Conservation (phyloP, 2,797 vertebrate genomes). For the Gobionotothen gibberifrons region DNA sequence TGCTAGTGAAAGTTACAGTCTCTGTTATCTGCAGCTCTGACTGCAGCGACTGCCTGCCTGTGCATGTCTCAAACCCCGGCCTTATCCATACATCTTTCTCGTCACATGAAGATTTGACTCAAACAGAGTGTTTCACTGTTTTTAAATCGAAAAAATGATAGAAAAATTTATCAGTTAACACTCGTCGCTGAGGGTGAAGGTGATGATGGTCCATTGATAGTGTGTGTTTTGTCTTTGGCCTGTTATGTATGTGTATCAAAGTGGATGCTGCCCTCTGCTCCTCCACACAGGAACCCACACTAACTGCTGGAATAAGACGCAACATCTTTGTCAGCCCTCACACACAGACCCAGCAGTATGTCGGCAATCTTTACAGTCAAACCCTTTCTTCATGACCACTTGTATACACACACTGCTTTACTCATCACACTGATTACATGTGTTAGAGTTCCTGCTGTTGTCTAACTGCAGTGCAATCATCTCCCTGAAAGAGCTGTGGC, state of each 20-base stretch:
- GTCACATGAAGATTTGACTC: constrained; percentile 2
- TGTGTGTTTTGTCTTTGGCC: neutral
- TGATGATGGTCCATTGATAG: neutral
- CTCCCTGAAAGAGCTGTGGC: constrained; percentile 29
- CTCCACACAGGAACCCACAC: neutral
- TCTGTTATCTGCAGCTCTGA: constrained; percentile 51
- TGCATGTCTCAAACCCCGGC: constrained; percentile 34
- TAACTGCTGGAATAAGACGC: constrained; percentile 16
- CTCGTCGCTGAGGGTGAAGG: neutral
- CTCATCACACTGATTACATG: constrained; percentile 15
- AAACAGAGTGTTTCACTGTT: neutral
- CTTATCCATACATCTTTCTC: constrained; percentile 49
- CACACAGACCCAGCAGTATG: neutral
- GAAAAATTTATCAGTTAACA: constrained; percentile 3
- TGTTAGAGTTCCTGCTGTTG: constrained; percentile 35
- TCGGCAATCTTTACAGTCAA: neutral
- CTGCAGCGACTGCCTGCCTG: constrained; percentile 25
- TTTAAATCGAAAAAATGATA: constrained; percentile 1
- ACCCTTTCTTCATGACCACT: neutral
- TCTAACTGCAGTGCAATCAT: constrained; percentile 27
- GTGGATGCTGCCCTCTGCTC: neutral
- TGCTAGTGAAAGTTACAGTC: constrained; percentile 21
- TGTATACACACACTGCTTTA: constrained; percentile 11
- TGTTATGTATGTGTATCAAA: neutral
- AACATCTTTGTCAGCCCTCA: neutral